Evolutionary conservation across 2,888 invertebrate genomes (phyloP).

Genomic region (Limnephilus rhombicus): DNA sequence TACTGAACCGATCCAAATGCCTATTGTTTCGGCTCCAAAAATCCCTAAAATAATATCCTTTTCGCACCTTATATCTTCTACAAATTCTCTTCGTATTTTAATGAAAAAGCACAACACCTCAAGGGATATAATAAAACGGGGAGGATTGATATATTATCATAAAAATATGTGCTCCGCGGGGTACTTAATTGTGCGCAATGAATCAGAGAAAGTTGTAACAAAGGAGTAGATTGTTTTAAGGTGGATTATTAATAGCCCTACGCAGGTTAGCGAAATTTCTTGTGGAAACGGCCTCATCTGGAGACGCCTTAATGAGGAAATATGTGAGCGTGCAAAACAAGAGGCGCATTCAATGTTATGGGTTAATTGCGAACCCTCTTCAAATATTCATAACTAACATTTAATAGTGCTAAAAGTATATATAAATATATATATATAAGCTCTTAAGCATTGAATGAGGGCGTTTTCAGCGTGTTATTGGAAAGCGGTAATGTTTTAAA

Average conservation of each 20-base stretch:
- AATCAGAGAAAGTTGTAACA: slow-evolving; percentile 59
- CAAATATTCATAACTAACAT: slow-evolving; percentile 7
- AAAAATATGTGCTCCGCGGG: slow-evolving; percentile 43
- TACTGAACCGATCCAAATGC: not conserved
- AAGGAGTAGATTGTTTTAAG: slow-evolving; percentile 57
- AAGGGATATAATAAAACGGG: slow-evolving; percentile 37
- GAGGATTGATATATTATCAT: slow-evolving; percentile 45
- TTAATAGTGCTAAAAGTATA: slow-evolving; percentile 5
- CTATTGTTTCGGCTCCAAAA: not conserved
- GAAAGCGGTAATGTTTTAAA: not conserved
- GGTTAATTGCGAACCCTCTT: slow-evolving; percentile 38
- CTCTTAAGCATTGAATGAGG: not conserved
- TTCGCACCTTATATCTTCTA: slow-evolving; percentile 24
- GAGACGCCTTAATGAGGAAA: slow-evolving; percentile 45
- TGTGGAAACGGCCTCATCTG: slow-evolving; percentile 52
- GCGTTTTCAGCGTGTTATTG: not conserved
- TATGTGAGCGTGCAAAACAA: not conserved
- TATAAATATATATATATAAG: slow-evolving; percentile 27
- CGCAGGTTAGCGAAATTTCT: slow-evolving; percentile 56
- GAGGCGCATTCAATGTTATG: slow-evolving; percentile 28
- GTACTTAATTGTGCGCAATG: slow-evolving; percentile 57
- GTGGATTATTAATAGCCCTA: slow-evolving; percentile 57
- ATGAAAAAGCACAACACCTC: slow-evolving; percentile 29
- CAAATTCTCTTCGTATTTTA: slow-evolving; percentile 12
- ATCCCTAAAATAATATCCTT: not conserved